Conservation (phyloP, 1,140 invertebrate species). For the Neodiprion fabricii region DNA sequence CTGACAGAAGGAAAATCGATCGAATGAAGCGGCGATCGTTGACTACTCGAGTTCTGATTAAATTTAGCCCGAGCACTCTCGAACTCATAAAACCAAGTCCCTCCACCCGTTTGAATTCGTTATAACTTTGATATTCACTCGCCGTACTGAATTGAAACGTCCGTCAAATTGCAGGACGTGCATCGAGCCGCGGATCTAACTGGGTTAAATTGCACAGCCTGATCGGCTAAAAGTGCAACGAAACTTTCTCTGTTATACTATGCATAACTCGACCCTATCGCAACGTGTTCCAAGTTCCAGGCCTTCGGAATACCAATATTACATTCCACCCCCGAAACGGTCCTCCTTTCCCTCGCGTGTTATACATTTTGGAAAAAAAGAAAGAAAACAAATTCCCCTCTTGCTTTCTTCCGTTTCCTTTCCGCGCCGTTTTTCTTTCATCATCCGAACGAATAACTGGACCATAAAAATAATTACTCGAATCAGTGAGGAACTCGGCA, state of each 20-base stretch:
- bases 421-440: not conserved
- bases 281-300: not conserved
- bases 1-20: not conserved
- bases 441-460: not conserved
- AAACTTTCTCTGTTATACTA: conserved; percentile 2
- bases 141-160: not conserved
- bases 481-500: not conserved
- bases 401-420: no score
- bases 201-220: not conserved
- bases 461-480: not conserved
- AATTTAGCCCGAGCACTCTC: not conserved
- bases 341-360: no score
- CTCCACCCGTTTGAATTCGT: not conserved
- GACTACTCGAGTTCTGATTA: not conserved
- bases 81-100: not conserved
- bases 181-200: not conserved
- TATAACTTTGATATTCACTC: not conserved
- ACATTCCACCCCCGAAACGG: no score
- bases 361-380: no score
- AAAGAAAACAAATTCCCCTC: no score
- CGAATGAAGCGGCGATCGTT: not conserved
- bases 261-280: not conserved
- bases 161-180: not conserved
- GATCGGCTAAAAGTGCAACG: not conserved
- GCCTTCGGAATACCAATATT: no score